Base-by-base conservation (phyloP, 2,888 invertebrate species). In the Scrobipalpa atriplicella region DNA sequence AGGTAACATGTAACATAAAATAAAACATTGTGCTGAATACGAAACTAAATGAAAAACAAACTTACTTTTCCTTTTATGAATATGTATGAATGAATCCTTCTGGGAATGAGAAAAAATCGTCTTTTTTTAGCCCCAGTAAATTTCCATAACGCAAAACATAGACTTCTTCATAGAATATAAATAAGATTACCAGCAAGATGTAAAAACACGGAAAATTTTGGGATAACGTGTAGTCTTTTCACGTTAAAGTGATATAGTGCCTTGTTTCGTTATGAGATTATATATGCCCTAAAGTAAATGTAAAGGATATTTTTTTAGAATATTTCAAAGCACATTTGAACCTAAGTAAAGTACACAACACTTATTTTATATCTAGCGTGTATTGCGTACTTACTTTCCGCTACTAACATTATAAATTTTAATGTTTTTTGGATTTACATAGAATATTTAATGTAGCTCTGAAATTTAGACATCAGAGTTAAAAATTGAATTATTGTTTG, bases 1-100 rank as follows among this genome's bases (percentile, higher is more conserved):
- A 56, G 10, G 29, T 29, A 21, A 29, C 21, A 21, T 21, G 7
- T 16, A n/a, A n/a, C 47, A n/a, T 47, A 16, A 38, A 29, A 58
- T 51, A 56, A 7, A 16, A 58, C 58, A 58, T n/a, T 38, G 38
- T 58, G 58, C 38, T 58, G 2, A 58, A 18, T n/a, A 38, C 36
- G 38, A 16, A 58, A n/a, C 38, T 58, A 58, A 58, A 58, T 38
- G 58, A 38, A 58, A 58, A 58, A 58, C 38, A 58, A 38, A 58
- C 58, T 38, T 58, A 9, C 36, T 38, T 58, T 16, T 58, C 16
- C 58, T 38, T 16, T 58, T 58, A 36, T 58, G 58, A 58, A 58
- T 58, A 58, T 58, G 58, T 58, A 58, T 58, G 58, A n/a, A 38
- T 16, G 16, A 38, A 58, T 18, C 7, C 58, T 16, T 8, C 16